phyloP scores from a whole-genome alignment of 2,888 invertebrate species.

The Rutpela maculata region DNA sequence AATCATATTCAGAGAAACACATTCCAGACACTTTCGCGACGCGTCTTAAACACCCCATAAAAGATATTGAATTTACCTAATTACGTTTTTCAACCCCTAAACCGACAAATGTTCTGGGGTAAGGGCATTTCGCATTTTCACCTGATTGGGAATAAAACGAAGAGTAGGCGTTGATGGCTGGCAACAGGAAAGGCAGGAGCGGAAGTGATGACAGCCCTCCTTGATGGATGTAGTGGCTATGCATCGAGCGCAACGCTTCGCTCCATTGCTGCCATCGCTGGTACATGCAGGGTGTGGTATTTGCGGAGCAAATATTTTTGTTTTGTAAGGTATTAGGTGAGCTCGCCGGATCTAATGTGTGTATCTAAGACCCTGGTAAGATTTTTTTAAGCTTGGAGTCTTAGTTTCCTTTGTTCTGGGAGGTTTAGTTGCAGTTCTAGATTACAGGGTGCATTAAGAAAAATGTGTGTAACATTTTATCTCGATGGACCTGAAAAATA shows the following conservation, averaged over 20 bases:
- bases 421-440: too few species aligned
- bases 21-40: conserved; percentile 27
- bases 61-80: conserved; percentile 54
- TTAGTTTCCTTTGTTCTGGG: too few species aligned
- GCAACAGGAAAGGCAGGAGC: conserved; percentile 49
- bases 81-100: conserved; percentile 44
- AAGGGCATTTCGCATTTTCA: conserved; percentile 37
- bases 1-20: conserved; percentile 27
- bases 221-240: conserved; percentile 55
- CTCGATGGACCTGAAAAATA: too few species aligned
- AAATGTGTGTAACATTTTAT: too few species aligned
- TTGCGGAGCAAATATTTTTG: conserved; percentile 15
- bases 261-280: conserved; percentile 16
- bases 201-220: conserved; percentile 53
- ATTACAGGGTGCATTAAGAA: too few species aligned
- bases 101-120: conserved; percentile 10
- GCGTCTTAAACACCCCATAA: conserved; percentile 40
- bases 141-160: conserved; percentile 43
- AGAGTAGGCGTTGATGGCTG: conserved; percentile 46
- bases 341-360: not conserved
- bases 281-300: conserved; percentile 16
- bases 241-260: conserved; percentile 14
- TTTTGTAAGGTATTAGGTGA: not conserved
- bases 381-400: too few species aligned
- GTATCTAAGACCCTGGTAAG: too few species aligned